Evolutionary conservation across 23 tunicate species (phyloP).

Genomic region (Trididemnum clinides): DNA sequence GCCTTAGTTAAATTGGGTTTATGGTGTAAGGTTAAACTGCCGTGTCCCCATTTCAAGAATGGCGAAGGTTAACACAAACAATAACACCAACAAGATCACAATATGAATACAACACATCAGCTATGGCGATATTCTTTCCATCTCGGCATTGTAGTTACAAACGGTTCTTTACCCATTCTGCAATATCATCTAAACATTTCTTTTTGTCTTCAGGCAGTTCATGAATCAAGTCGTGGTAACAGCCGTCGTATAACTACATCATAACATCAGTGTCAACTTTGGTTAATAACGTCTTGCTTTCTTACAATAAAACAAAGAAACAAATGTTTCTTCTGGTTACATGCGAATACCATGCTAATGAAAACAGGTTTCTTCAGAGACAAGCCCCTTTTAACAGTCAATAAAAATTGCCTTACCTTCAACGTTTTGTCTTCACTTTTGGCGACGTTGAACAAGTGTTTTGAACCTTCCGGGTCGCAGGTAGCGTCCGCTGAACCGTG

Average conservation of each 20-base stretch:
- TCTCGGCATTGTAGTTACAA: no score
- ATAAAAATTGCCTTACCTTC: constrained; percentile 69
- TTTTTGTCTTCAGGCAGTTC: constrained; percentile 51
- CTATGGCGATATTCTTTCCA: not conserved
- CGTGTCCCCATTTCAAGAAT: no score
- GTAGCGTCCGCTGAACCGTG: constrained; percentile 64
- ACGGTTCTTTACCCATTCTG: constrained; percentile 32
- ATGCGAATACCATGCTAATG: no score
- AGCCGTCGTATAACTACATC: constrained; percentile 53
- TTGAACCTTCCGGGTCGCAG: constrained; percentile 67
- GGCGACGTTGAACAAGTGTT: constrained; percentile 23
- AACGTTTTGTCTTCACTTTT: constrained; percentile 67
- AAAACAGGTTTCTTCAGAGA: not conserved
- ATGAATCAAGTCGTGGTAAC: constrained; percentile 65
- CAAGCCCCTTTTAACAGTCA: not conserved
- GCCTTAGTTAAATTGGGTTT: no score
- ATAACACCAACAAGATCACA: no score
- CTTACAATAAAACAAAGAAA: no score
- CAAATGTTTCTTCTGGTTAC: no score
- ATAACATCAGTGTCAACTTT: not conserved
- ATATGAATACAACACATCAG: no score
- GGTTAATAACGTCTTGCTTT: no score
- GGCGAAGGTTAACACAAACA: no score
- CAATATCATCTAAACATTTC: constrained; percentile 53
- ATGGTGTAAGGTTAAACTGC: no score